Evolutionary conservation across 2,888 invertebrate species (phyloP).

Genomic region (Zeuzera pyrina): DNA sequence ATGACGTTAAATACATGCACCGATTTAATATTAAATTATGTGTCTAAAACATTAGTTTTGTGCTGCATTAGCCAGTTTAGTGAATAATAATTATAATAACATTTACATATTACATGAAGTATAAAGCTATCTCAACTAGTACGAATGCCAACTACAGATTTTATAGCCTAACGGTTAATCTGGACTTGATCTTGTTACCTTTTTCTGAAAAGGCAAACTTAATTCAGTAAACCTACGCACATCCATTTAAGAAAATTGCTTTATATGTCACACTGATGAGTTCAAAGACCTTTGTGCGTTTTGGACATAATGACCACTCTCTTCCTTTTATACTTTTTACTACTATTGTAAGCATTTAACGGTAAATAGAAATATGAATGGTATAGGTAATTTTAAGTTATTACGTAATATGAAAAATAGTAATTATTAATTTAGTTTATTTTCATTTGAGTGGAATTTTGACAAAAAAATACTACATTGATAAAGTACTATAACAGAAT

Average conservation of each 20-base stretch:
- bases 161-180: too few relatives aligned
- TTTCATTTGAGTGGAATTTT: not conserved
- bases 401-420: not conserved
- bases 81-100: too few relatives aligned
- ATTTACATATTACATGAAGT: too few relatives aligned
- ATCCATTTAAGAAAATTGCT: conserved; percentile 7
- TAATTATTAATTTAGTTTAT: not conserved
- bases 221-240: not conserved
- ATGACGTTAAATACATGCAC: conserved; percentile 38
- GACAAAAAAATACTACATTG: not conserved
- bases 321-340: too few relatives aligned
- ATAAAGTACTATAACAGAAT: conserved; percentile 1
- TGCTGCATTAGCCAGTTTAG: too few relatives aligned
- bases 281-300: conserved; percentile 33
- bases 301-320: conserved; percentile 15
- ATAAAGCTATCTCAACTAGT: too few relatives aligned
- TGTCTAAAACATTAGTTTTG: too few relatives aligned
- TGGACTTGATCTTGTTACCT: conserved; percentile 21
- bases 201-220: conserved; percentile 6
- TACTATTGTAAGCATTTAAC: too few relatives aligned
- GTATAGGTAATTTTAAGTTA: not conserved
- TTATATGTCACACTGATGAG: conserved; percentile 20
- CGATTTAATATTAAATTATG: too few relatives aligned
- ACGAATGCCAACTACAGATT: too few relatives aligned
- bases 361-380: conserved; percentile 15